phyloP scores from a whole-genome alignment of 1,140 invertebrate species.

The Diuraphis noxia region DNA sequence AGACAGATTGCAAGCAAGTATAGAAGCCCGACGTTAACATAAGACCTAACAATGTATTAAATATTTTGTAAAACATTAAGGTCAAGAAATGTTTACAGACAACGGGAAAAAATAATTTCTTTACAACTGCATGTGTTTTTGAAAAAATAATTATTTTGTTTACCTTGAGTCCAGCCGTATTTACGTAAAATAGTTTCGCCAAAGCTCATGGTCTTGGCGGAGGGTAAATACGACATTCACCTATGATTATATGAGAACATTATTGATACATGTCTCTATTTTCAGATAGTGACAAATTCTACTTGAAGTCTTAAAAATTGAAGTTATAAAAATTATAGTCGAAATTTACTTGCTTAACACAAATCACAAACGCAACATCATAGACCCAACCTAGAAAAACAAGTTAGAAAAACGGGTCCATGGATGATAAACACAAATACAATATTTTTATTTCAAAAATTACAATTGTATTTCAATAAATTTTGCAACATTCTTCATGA shows the following conservation, averaged over 20 bases:
- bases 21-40: background rate
- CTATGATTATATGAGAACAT: conserved; percentile 20
- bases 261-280: background rate
- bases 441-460: background rate
- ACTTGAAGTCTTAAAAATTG: background rate
- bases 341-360: conserved; percentile 4
- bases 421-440: conserved; percentile 44
- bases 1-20: conserved; percentile 34
- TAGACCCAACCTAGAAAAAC: conserved; percentile 49
- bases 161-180: conserved; percentile 55
- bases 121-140: background rate
- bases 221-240: conserved; percentile 1
- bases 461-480: background rate
- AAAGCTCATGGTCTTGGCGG: conserved; percentile 49
- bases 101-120: background rate
- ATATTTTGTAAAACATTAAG: background rate
- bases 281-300: background rate
- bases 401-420: conserved; percentile 23
- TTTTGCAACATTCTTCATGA: background rate
- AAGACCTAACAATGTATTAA: background rate
- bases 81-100: background rate
- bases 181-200: conserved; percentile 52
- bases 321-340: background rate
- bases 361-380: conserved; percentile 47
- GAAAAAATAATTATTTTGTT: background rate